These are phyloP conservation scores for Notodonta dromedarius DNA, from an alignment of 2,888 invertebrate genomes.

Conservation along the genomic window DNA sequence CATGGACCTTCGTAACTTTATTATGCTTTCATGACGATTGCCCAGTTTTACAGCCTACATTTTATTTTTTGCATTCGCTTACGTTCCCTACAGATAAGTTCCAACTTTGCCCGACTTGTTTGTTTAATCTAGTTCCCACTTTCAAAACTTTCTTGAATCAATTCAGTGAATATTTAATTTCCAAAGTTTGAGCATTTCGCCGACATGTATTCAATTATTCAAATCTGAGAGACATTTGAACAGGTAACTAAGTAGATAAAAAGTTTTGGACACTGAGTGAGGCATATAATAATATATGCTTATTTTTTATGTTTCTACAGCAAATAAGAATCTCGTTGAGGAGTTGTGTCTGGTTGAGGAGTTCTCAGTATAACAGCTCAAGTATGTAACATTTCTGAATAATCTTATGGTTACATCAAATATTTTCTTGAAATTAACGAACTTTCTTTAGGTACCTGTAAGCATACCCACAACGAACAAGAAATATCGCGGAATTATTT, in stretches of 20 bases:
- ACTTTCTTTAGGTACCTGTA: neutral
- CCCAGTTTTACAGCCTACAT: constrained; percentile 31
- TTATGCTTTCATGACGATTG: constrained; percentile 32
- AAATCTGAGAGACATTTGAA: no score
- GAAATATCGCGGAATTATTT: no score
- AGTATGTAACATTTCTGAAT: neutral
- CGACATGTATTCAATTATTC: neutral
- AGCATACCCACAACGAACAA: neutral
- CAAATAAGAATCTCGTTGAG: no score
- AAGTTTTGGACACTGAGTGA: no score
- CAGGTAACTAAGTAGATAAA: no score
- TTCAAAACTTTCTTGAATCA: constrained; percentile 13
- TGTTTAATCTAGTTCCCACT: constrained; percentile 21
- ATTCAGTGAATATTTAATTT: constrained; percentile 1
- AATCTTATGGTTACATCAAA: neutral
- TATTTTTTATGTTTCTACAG: neutral
- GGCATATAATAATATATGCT: no score
- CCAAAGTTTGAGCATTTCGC: neutral
- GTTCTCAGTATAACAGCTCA: constrained; percentile 1
- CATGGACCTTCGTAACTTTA: constrained; percentile 25
- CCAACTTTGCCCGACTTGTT: neutral
- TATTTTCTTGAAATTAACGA: neutral
- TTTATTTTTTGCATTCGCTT: constrained; percentile 32
- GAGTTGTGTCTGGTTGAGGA: neutral
- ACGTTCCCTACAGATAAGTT: constrained; percentile 6